phyloP scores from a whole-genome alignment of 2,888 invertebrate genomes.

The Blastobasis lacticolella region DNA sequence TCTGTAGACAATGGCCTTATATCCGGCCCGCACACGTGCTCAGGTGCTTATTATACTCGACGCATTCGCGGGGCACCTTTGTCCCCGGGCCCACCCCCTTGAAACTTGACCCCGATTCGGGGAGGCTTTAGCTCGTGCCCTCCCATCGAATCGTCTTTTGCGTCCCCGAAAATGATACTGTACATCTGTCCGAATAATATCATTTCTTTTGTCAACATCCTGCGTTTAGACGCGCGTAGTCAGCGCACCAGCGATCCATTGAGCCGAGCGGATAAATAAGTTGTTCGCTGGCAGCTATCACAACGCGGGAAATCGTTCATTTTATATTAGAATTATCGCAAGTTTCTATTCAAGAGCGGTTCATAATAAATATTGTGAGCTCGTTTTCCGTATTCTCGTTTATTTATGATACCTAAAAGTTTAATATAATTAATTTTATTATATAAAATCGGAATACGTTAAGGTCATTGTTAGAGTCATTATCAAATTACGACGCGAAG shows the following conservation, averaged over 20 bases:
- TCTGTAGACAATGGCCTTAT: conserved; percentile 64
- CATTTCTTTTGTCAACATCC: conserved; percentile 3
- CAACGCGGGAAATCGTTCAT: not conserved
- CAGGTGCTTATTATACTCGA: conserved; percentile 67
- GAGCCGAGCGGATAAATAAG: not conserved
- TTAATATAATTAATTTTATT: too few species aligned
- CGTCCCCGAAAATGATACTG: conserved; percentile 37
- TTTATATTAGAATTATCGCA: not conserved
- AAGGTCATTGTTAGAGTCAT: not conserved
- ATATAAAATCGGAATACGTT: not conserved
- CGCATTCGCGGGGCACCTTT: conserved; percentile 40
- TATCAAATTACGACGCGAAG: too few species aligned
- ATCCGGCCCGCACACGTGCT: conserved; percentile 73
- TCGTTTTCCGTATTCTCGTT: too few species aligned
- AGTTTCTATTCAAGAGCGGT: not conserved
- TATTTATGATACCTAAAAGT: too few species aligned
- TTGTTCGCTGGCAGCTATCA: not conserved
- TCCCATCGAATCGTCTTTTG: conserved; percentile 49
- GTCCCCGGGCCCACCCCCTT: conserved; percentile 51
- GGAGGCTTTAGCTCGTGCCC: conserved; percentile 57
- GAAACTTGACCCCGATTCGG: conserved; percentile 66
- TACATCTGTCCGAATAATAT: conserved; percentile 50
- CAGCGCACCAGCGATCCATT: not conserved
- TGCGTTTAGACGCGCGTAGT: not conserved
- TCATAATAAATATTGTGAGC: too few species aligned